These are phyloP conservation scores for Chydorus sphaericus DNA, from an alignment of 2,888 invertebrate species.

Conservation along the genomic window DNA sequence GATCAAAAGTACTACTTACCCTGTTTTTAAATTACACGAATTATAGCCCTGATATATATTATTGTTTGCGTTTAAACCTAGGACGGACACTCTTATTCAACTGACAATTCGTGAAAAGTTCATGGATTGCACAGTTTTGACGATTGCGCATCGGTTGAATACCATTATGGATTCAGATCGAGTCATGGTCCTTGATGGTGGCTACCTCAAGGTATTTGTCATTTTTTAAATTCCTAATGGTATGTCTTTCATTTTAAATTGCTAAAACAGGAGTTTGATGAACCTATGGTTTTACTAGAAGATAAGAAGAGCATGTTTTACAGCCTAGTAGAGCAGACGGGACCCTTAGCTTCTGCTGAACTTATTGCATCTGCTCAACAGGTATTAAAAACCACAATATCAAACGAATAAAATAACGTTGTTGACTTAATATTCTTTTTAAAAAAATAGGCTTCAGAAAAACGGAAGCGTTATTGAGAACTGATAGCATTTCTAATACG, in stretches of 20 bases:
- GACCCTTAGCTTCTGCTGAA: too few species aligned
- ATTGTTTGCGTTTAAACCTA: too few species aligned
- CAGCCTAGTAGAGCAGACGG: constrained; percentile 8
- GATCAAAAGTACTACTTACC: constrained; percentile 54
- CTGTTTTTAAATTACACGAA: background rate
- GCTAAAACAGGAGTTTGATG: constrained; percentile 8
- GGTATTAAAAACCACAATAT: too few species aligned
- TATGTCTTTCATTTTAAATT: too few species aligned
- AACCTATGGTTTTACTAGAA: background rate
- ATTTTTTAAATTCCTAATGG: too few species aligned
- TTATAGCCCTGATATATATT: background rate
- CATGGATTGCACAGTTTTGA: constrained; percentile 14
- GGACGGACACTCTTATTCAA: constrained; percentile 15
- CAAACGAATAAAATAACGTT: too few species aligned
- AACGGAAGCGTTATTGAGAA: too few species aligned
- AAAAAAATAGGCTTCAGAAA: too few species aligned
- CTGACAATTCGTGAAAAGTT: constrained; percentile 14
- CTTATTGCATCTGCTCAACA: too few species aligned
- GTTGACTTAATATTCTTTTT: too few species aligned
- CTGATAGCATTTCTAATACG: too few species aligned
- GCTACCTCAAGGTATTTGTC: constrained; percentile 18
- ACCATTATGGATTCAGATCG: constrained; percentile 16
- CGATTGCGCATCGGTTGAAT: constrained; percentile 16
- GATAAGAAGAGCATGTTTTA: background rate
- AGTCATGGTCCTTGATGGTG: constrained; percentile 17